A percentile compares a stretch with the other conserved stretches of the same genome.
Conservation (phyloP, 2,888 invertebrate genomes). For the Crematogaster levior region DNA sequence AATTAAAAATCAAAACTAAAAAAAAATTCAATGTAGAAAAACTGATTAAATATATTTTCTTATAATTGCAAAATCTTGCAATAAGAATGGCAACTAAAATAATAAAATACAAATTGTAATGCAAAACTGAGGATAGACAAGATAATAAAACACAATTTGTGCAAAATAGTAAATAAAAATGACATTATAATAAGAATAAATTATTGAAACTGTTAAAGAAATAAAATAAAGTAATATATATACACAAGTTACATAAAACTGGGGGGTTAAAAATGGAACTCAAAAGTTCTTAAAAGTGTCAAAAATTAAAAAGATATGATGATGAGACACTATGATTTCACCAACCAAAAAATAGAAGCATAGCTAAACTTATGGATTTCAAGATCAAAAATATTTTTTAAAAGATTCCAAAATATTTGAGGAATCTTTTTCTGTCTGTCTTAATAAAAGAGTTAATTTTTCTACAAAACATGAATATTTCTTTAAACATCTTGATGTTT, state of each 20-base stretch:
- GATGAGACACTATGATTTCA: background rate
- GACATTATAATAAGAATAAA: background rate
- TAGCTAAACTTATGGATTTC: background rate
- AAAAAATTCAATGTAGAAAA: background rate
- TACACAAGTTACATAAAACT: background rate
- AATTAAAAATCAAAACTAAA: slow-evolving; percentile 7
- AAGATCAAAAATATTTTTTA: background rate
- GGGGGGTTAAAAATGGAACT: background rate
- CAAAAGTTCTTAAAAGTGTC: background rate
- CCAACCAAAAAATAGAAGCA: background rate
- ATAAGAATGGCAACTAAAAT: background rate
- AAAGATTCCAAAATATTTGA: background rate
- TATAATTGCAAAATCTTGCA: background rate
- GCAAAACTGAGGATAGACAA: background rate
- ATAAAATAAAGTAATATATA: background rate
- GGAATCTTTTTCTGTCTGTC: background rate
- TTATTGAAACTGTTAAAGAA: background rate
- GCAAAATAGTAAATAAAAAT: background rate
- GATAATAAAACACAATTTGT: background rate
- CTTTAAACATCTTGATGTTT: background rate
- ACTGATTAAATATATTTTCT: background rate
- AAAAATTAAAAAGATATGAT: background rate
- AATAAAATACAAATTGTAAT: background rate
- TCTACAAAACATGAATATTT: background rate
- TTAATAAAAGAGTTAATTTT: background rate